A percentile compares a stretch with the other conserved stretches of the same genome.
These are phyloP conservation scores for Drosophila ficusphila DNA, from an alignment of 1,140 invertebrate genomes.

Conservation along the genomic window DNA sequence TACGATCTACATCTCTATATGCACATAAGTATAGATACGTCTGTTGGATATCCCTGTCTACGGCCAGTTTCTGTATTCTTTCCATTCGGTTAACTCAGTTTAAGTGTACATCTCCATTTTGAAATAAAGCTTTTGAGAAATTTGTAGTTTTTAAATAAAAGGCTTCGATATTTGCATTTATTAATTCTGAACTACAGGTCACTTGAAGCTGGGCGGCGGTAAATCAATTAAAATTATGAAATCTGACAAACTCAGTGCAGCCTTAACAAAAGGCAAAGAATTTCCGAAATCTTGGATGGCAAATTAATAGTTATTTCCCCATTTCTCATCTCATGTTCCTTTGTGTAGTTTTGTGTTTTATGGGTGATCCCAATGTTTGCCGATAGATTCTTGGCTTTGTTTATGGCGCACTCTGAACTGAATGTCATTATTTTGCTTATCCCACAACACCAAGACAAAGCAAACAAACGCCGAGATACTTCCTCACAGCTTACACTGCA, in stretches of 20 bases:
- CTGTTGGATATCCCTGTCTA: slow-evolving; percentile 6
- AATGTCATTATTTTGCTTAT: slow-evolving; percentile 63
- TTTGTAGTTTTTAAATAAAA: slow-evolving; percentile 10
- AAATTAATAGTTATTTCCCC: slow-evolving; percentile 5
- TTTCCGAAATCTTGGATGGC: neutral
- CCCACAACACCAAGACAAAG: slow-evolving; percentile 13
- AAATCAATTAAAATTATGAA: too few relatives aligned
- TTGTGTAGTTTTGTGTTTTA: slow-evolving; percentile 13
- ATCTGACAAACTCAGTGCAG: neutral
- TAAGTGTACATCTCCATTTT: slow-evolving; percentile 20
- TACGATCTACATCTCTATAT: slow-evolving; percentile 27
- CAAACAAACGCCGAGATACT: slow-evolving; percentile 26
- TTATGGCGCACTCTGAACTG: slow-evolving; percentile 55
- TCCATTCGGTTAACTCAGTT: slow-evolving; percentile 32
- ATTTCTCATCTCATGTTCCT: neutral
- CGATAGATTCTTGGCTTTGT: slow-evolving; percentile 44
- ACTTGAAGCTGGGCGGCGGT: too few relatives aligned
- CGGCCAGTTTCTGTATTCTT: slow-evolving; percentile 27
- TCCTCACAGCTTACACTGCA: slow-evolving; percentile 21
- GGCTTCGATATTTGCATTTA: neutral
- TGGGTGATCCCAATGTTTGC: slow-evolving; percentile 28
- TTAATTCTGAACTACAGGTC: too few relatives aligned
- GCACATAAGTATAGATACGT: slow-evolving; percentile 12
- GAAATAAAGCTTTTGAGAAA: slow-evolving; percentile 23
- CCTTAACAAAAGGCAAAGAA: neutral